These are phyloP conservation scores for Grammomys surdaster DNA, from an alignment of 2,113 vertebrate species.

Conservation along the genomic window DNA sequence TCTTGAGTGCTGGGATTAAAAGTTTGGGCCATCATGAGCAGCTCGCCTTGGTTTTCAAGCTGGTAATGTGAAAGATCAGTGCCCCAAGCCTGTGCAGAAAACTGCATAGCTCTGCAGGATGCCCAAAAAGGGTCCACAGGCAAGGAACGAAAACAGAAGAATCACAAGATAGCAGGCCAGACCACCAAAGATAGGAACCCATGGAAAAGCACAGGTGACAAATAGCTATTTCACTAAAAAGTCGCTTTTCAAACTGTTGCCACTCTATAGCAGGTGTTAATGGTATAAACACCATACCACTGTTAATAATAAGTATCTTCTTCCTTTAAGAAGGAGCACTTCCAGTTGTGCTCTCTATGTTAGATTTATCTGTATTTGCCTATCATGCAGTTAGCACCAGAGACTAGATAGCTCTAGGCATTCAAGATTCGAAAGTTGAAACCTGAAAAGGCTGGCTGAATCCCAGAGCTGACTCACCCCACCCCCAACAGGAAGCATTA, in stretches of 20 bases:
- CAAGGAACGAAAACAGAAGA: background rate
- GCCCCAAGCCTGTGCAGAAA: background rate
- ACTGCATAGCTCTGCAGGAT: background rate
- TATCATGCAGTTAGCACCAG: background rate
- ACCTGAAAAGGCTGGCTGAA: background rate
- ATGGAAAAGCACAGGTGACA: background rate
- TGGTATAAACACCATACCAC: background rate
- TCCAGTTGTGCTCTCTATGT: background rate
- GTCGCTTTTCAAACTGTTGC: background rate
- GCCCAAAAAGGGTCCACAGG: background rate
- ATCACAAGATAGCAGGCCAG: background rate
- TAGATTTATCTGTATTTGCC: background rate
- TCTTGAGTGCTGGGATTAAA: background rate
- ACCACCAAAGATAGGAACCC: background rate
- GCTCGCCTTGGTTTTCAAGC: background rate
- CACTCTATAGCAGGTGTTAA: background rate
- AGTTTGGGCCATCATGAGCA: background rate
- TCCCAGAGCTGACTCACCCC: conserved; percentile 15
- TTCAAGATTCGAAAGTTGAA: background rate
- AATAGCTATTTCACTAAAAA: background rate
- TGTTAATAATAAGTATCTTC: background rate
- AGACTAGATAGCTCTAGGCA: background rate
- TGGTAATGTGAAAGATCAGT: background rate
- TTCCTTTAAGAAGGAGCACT: background rate
- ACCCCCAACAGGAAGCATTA: background rate